phyloP scores from a whole-genome alignment of 1,140 invertebrate genomes.

The Formica selysi region DNA sequence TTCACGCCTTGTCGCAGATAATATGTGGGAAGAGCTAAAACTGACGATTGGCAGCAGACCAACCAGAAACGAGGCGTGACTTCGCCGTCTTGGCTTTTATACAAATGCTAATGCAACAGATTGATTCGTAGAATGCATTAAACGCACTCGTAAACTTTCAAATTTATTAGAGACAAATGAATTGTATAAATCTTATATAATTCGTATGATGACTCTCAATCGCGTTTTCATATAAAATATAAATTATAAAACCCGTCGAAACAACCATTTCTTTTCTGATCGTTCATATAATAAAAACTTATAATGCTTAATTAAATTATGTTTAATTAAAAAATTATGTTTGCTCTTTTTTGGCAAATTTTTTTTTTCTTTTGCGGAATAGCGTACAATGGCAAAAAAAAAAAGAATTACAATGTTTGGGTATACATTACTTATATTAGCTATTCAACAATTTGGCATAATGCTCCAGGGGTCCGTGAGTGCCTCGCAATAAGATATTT shows the following conservation, averaged over 20 bases:
- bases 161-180: background rate
- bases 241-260: background rate
- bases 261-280: background rate
- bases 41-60: slow-evolving; percentile 1
- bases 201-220: background rate
- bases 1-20: slow-evolving; percentile 29
- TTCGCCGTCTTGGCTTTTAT: background rate
- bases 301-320: background rate
- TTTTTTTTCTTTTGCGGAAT: background rate
- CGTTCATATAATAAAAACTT: background rate
- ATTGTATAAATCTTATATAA: background rate
- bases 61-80: slow-evolving; percentile 27
- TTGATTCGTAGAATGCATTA: background rate
- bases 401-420: background rate
- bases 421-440: slow-evolving; percentile 13
- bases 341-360: background rate
- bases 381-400: background rate
- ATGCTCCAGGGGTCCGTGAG: background rate
- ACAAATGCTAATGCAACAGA: slow-evolving; percentile 6
- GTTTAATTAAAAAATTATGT: no score
- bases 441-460: background rate
- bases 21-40: slow-evolving; percentile 32
- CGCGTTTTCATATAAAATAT: no score
- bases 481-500: slow-evolving; percentile 39
- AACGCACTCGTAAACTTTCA: slow-evolving; percentile 14